Evolutionary conservation across 1,140 invertebrate genomes (phyloP).

Genomic region (Riptortus pedestris): DNA sequence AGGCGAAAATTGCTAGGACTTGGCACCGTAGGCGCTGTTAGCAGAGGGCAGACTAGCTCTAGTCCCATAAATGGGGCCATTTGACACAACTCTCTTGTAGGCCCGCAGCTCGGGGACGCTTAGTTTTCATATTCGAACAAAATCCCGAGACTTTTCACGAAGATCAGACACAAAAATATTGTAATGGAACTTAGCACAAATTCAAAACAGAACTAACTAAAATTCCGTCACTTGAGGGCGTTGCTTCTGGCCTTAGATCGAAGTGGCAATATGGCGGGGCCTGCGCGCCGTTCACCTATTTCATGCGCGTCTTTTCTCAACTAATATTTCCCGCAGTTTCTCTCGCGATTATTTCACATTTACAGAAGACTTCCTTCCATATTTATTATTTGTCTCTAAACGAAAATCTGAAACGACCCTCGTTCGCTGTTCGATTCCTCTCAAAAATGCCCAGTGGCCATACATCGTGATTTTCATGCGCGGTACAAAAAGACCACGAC

Average conservation of each 20-base stretch:
- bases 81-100: background rate
- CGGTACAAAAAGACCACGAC: too few species aligned
- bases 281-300: slow-evolving; percentile 3
- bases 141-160: background rate
- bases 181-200: background rate
- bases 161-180: background rate
- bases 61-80: slow-evolving; percentile 44
- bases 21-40: slow-evolving; percentile 60
- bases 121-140: background rate
- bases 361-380: too few species aligned
- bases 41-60: too few species aligned
- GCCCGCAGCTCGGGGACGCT: background rate
- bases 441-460: too few species aligned
- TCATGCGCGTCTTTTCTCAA: background rate
- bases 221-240: slow-evolving; percentile 29
- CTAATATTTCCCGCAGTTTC: background rate
- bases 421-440: too few species aligned
- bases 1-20: slow-evolving; percentile 56
- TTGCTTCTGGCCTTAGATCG: slow-evolving; percentile 25
- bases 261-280: slow-evolving; percentile 26
- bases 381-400: too few species aligned
- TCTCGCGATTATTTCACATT: too few species aligned
- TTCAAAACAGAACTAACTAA: slow-evolving; percentile 12
- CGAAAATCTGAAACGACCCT: too few species aligned
- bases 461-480: too few species aligned